These are phyloP conservation scores for Catharus minimus DNA, from an alignment of 2,113 vertebrate species.

Conservation along the genomic window DNA sequence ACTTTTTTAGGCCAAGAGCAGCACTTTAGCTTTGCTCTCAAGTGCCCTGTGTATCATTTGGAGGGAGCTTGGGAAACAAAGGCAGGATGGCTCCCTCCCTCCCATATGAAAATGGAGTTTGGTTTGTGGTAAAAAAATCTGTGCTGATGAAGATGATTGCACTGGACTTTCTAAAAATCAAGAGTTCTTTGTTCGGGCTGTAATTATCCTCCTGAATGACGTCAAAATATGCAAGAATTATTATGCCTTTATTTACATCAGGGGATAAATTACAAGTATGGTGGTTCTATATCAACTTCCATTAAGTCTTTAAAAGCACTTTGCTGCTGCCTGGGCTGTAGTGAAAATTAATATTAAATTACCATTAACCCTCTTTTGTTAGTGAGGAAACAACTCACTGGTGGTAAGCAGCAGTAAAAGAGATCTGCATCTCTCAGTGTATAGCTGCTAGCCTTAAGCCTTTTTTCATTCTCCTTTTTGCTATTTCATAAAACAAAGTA, in stretches of 20 bases:
- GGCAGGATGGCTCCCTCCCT: background rate
- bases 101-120: background rate
- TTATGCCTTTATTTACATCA: background rate
- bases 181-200: background rate
- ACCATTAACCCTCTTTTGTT: background rate
- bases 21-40: background rate
- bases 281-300: background rate
- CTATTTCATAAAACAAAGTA: background rate
- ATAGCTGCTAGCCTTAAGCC: background rate
- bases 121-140: background rate
- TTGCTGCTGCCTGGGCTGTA: background rate
- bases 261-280: background rate
- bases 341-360: conserved; percentile 4
- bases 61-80: background rate
- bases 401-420: background rate
- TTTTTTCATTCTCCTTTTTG: background rate
- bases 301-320: conserved; percentile 1
- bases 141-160: background rate
- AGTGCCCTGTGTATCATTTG: background rate
- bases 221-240: background rate
- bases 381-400: background rate
- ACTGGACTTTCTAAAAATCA: background rate
- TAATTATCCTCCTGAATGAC: background rate
- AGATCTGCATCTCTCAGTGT: background rate
- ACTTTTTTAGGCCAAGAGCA: background rate